Evolutionary conservation across 2,113 vertebrate genomes (phyloP).

Genomic region (Thunnus thynnus): DNA sequence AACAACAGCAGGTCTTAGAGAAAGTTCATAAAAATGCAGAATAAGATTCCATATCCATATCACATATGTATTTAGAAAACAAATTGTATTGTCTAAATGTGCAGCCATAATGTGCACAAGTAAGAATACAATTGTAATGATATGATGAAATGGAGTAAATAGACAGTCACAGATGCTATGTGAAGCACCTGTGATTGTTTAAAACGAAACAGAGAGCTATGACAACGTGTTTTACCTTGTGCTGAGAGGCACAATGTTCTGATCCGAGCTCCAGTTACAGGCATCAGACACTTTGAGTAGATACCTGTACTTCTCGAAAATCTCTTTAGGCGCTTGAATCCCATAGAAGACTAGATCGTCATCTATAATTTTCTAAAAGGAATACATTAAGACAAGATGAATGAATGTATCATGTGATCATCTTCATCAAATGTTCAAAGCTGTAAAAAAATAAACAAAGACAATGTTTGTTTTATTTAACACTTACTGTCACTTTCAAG

Average conservation of each 20-base stretch:
- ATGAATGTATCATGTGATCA: not conserved
- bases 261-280: conserved; percentile 80
- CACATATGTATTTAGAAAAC: not conserved
- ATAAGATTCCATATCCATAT: no score
- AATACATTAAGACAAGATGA: not conserved
- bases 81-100: not conserved
- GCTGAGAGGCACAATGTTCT: conserved; percentile 66
- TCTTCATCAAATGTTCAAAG: not conserved
- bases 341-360: conserved; percentile 88
- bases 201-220: not conserved
- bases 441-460: not conserved
- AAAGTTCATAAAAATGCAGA: not conserved
- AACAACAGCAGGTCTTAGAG: not conserved
- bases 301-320: conserved; percentile 86
- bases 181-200: conserved; percentile 6
- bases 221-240: conserved; percentile 83
- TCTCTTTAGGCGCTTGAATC: conserved; percentile 82
- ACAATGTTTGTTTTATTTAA: not conserved
- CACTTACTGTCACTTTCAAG: conserved; percentile 86
- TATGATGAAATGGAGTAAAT: not conserved
- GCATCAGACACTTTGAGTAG: conserved; percentile 85
- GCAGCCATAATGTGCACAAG: not conserved
- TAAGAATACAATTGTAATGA: not conserved
- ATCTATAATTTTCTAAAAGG: conserved; percentile 83
- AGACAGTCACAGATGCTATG: conserved; percentile 5